phyloP scores from a whole-genome alignment of 2,888 invertebrate genomes.

The Acrobasis repandana region DNA sequence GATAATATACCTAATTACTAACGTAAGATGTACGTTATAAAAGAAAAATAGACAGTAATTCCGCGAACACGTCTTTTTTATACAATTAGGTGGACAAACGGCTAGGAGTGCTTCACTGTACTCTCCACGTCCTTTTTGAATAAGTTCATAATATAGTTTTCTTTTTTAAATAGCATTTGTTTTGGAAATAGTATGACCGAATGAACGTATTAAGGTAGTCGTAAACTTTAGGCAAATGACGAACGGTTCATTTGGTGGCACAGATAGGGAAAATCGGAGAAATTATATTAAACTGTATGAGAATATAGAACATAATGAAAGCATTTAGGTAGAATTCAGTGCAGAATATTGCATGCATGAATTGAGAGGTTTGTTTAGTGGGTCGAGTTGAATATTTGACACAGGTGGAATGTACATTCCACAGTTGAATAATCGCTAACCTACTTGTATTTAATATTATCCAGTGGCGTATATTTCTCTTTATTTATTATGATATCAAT shows the following conservation, averaged over 20 bases:
- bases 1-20: no score
- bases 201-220: not conserved
- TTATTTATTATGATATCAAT: no score
- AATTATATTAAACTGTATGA: slow-evolving; percentile 10
- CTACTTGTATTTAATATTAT: no score
- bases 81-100: no score
- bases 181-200: not conserved
- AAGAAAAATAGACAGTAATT: no score
- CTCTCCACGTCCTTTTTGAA: no score
- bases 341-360: slow-evolving; percentile 7
- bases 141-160: not conserved
- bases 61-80: no score
- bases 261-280: slow-evolving; percentile 2
- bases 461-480: no score
- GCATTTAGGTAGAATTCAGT: slow-evolving; percentile 10
- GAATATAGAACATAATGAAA: slow-evolving; percentile 15
- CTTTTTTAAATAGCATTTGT: not conserved
- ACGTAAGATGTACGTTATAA: no score
- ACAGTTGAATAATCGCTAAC: not conserved
- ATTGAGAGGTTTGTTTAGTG: not conserved
- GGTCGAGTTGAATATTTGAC: not conserved
- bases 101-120: no score
- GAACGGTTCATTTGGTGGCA: slow-evolving; percentile 14
- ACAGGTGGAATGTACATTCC: not conserved
- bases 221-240: slow-evolving; percentile 15